Conservation (phyloP, 2,113 vertebrate species). For the Drymodes brunneopygia region DNA sequence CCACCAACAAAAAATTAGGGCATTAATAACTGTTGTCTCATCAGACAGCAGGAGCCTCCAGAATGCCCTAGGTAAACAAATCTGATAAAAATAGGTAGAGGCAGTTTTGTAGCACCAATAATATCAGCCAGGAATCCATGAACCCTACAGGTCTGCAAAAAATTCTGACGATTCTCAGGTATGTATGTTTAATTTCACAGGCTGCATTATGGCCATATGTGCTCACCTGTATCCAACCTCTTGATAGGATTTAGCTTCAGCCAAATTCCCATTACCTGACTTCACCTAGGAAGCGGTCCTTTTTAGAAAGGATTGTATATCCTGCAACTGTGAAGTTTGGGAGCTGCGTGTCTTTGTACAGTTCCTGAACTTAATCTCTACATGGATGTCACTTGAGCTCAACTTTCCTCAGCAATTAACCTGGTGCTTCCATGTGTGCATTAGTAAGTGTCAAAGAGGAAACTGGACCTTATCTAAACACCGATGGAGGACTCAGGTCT, state of each 20-base stretch:
- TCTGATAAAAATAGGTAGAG: background rate
- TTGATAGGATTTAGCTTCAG: background rate
- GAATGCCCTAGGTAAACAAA: background rate
- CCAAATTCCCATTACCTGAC: background rate
- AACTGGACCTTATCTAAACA: background rate
- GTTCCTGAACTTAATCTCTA: background rate
- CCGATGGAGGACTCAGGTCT: background rate
- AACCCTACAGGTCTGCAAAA: background rate
- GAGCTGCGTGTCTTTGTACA: background rate
- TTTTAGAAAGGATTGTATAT: background rate
- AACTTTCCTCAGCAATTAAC: background rate
- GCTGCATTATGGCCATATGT: fast-evolving
- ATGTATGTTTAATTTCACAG: background rate
- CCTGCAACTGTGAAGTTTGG: background rate
- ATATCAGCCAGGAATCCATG: background rate
- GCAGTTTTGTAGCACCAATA: background rate
- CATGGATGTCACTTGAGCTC: background rate
- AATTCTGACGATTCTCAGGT: background rate
- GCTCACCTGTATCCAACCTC: background rate
- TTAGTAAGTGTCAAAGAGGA: background rate
- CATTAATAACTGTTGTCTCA: background rate
- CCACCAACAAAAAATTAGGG: background rate
- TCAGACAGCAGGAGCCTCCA: background rate
- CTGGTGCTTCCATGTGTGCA: background rate
- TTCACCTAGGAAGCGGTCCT: background rate